Percentiles rank a stretch among this genome's conserved stretches.
Conservation (phyloP, 2,888 invertebrate genomes). For the Dryobota labecula region DNA sequence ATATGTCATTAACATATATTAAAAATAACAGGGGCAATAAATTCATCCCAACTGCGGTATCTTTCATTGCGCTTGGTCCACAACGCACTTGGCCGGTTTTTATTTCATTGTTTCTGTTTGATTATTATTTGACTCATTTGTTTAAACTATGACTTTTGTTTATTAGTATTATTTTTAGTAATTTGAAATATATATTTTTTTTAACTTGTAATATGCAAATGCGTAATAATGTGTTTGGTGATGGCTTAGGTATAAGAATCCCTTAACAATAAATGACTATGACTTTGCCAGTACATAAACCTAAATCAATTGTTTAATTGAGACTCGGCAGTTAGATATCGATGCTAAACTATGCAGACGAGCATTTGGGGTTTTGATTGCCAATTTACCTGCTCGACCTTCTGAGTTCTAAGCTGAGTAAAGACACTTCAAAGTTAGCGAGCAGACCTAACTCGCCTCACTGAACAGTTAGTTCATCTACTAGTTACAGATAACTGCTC, state of each 20-base stretch:
- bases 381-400: slow-evolving; percentile 46
- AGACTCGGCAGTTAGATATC: slow-evolving; percentile 18
- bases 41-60: no score
- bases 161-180: neutral
- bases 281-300: neutral
- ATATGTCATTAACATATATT: no score
- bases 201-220: no score
- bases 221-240: neutral
- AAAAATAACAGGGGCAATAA: no score
- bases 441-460: slow-evolving; percentile 23
- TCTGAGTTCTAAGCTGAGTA: slow-evolving; percentile 25
- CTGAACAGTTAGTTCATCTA: slow-evolving; percentile 23
- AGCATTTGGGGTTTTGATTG: slow-evolving; percentile 38
- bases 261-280: neutral
- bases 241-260: no score
- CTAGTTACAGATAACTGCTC: slow-evolving; percentile 24
- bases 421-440: slow-evolving; percentile 40
- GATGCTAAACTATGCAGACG: slow-evolving; percentile 32
- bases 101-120: neutral
- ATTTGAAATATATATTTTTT: no score
- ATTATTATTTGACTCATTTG: no score
- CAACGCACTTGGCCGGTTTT: no score
- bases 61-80: no score
- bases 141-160: no score
- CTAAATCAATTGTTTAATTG: slow-evolving; percentile 20